phyloP scores from a whole-genome alignment of 2,113 vertebrate genomes.

The Narcine bancroftii region DNA sequence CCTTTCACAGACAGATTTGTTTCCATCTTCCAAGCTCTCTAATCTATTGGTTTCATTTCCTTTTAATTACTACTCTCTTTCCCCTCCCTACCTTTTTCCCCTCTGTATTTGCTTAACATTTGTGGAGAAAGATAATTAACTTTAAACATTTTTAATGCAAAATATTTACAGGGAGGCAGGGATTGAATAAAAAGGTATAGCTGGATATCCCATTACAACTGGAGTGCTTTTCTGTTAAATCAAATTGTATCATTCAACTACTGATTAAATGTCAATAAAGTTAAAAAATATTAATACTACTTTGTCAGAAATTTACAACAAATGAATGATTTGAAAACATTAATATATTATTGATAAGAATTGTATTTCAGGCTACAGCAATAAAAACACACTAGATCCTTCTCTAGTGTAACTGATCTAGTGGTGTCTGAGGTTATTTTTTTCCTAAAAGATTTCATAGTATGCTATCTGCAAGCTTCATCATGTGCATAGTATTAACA shows the following conservation, averaged over 20 bases:
- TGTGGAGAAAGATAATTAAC: background rate
- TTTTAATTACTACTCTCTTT: background rate
- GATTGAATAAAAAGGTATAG: background rate
- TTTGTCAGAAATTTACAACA: background rate
- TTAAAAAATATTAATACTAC: background rate
- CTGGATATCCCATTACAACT: background rate
- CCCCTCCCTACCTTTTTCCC: background rate
- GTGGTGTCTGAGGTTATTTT: slow-evolving; percentile 17
- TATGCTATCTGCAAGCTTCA: background rate
- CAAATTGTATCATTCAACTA: background rate
- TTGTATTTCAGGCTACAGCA: background rate
- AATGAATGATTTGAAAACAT: background rate
- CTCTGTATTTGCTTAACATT: background rate
- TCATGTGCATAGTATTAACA: background rate
- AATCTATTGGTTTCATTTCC: background rate
- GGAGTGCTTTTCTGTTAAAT: background rate
- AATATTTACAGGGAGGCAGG: background rate
- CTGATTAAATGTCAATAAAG: background rate
- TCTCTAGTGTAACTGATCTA: background rate
- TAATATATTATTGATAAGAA: slow-evolving; percentile 24
- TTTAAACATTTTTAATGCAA: background rate
- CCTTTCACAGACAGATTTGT: background rate
- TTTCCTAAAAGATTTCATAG: background rate
- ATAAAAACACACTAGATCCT: background rate
- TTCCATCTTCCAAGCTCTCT: background rate